Conservation (phyloP, 2,797 vertebrate genomes). For the Distichodus sexfasciatus region DNA sequence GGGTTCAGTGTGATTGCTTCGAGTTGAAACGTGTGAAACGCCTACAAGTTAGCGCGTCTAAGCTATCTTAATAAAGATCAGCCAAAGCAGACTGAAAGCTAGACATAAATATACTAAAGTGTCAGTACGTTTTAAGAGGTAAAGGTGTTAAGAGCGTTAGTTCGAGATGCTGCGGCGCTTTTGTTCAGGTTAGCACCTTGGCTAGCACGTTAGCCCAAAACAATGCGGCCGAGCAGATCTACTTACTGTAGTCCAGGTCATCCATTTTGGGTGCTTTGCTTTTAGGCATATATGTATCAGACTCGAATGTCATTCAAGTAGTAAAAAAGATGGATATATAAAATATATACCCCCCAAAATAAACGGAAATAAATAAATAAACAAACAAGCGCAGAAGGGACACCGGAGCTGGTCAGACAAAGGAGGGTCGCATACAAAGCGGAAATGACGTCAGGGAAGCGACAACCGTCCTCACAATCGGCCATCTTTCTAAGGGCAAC, state of each 20-base stretch:
- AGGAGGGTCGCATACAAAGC: constrained; percentile 78
- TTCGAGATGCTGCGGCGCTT: too few species aligned
- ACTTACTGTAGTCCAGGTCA: constrained; percentile 86
- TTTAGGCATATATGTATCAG: constrained; percentile 85
- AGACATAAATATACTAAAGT: too few species aligned
- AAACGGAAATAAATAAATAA: constrained; percentile 64
- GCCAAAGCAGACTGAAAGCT: too few species aligned
- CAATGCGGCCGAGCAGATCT: background rate
- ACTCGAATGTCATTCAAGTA: constrained; percentile 83
- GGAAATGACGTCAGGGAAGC: constrained; percentile 55
- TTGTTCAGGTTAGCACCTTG: constrained; percentile 15
- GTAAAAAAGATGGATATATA: constrained; percentile 73
- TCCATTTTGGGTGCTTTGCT: constrained; percentile 86
- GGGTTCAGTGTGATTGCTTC: too few species aligned
- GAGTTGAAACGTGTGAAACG: too few species aligned
- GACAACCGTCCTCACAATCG: background rate
- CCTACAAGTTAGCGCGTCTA: too few species aligned
- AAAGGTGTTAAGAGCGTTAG: too few species aligned
- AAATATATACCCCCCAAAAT: constrained; percentile 73
- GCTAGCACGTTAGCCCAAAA: background rate
- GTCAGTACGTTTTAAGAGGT: too few species aligned
- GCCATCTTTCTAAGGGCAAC: constrained; percentile 53
- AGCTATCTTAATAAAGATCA: too few species aligned
- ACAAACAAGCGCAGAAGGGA: constrained; percentile 58
- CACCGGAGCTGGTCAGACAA: constrained; percentile 73